A percentile compares a stretch with the other conserved stretches of the same genome.
Conservation (phyloP, 2,888 invertebrate species). For the Drosophila hamatofila region DNA sequence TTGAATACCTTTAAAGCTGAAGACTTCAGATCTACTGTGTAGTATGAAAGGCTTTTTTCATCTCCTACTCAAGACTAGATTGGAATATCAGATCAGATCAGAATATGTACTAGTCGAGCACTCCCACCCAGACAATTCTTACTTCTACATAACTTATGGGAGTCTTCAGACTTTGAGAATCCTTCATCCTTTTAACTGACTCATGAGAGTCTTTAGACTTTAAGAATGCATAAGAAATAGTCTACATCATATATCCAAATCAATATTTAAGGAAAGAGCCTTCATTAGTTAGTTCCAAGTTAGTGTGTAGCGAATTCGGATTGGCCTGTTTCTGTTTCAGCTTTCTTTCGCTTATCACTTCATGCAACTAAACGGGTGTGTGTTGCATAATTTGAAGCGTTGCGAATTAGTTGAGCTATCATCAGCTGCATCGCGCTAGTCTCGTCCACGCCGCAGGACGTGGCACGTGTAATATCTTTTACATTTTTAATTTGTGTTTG, state of each 20-base stretch:
- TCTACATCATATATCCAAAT: too few species aligned
- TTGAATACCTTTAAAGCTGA: background rate
- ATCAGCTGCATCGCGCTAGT: slow-evolving; percentile 27
- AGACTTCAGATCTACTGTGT: background rate
- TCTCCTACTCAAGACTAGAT: background rate
- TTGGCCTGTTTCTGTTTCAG: background rate
- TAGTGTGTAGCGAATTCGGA: background rate
- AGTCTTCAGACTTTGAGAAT: too few species aligned
- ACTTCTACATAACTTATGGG: too few species aligned
- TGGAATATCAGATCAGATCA: too few species aligned
- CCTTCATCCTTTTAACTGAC: too few species aligned
- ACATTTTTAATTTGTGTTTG: slow-evolving; percentile 66
- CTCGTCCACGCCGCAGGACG: slow-evolving; percentile 6
- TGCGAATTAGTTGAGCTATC: slow-evolving; percentile 30
- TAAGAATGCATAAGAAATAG: too few species aligned
- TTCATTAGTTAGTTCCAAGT: background rate
- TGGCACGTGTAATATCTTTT: slow-evolving; percentile 49
- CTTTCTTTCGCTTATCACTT: background rate
- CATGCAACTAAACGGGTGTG: slow-evolving; percentile 21
- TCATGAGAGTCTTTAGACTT: too few species aligned
- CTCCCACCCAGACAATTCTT: background rate
- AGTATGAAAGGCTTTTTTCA: too few species aligned
- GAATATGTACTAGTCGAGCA: background rate
- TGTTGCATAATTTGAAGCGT: slow-evolving; percentile 32
- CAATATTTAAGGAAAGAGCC: too few species aligned